A percentile compares a stretch with the other conserved stretches of the same genome.
These are phyloP conservation scores for Anabacerthia variegaticeps DNA, from an alignment of 2,797 vertebrate species.

Conservation along the genomic window DNA sequence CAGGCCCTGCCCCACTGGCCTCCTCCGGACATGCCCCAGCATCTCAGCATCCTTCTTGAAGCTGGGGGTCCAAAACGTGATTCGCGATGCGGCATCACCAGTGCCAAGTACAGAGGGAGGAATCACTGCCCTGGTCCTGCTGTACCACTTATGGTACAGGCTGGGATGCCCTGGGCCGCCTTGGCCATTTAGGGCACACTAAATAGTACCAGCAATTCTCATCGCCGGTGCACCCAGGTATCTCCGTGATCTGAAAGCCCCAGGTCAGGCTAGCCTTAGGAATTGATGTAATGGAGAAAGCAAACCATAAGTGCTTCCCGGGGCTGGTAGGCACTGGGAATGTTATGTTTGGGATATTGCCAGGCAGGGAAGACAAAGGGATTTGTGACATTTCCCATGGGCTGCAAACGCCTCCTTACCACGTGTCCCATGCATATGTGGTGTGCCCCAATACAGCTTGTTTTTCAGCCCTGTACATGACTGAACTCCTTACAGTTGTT, in stretches of 20 bases:
- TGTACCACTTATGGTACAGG: accelerated
- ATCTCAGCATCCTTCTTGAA: accelerated
- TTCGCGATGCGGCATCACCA: accelerated
- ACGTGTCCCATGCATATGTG: accelerated
- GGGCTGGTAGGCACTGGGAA: accelerated
- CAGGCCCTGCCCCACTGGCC: not conserved
- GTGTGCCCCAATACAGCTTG: accelerated
- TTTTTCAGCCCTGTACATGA: not conserved
- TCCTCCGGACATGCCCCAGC: not conserved
- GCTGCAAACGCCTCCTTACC: not conserved
- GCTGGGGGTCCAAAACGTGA: accelerated
- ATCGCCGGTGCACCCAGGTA: accelerated
- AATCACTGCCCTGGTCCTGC: not conserved
- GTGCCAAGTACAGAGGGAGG: accelerated
- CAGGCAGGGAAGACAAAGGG: not conserved
- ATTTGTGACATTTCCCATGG: too few species aligned
- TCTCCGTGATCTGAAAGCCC: accelerated
- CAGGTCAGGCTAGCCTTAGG: not conserved
- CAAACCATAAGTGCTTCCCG: accelerated
- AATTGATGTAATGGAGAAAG: not conserved
- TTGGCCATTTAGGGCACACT: not conserved
- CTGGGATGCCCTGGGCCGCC: accelerated
- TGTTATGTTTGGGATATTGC: not conserved
- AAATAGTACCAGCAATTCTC: not conserved
- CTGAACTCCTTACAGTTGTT: not conserved